phyloP scores from a whole-genome alignment of 1,140 invertebrate species.

The Drosophila nebulosa region DNA sequence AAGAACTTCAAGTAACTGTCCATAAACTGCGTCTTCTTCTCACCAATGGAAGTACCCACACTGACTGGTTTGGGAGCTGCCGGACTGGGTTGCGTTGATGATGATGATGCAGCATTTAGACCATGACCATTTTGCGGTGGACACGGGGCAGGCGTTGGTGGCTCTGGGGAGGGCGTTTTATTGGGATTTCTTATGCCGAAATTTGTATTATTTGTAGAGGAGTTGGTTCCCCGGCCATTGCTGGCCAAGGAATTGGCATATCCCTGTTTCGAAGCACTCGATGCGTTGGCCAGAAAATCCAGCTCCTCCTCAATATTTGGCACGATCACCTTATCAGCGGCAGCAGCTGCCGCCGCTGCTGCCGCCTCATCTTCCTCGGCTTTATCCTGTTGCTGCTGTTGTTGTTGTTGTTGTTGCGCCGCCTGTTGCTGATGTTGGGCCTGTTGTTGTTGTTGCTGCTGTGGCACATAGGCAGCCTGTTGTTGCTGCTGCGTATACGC shows the following conservation, averaged over 20 bases:
- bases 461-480: constrained; percentile 75
- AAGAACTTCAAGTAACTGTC: constrained; percentile 92
- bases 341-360: constrained; percentile 84
- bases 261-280: constrained; percentile 80
- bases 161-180: constrained; percentile 67
- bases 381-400: constrained; percentile 64
- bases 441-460: constrained; percentile 80
- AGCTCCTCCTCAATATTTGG: constrained; percentile 93
- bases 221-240: constrained; percentile 66
- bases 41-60: constrained; percentile 82
- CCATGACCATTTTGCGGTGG: constrained; percentile 54
- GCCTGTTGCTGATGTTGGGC: constrained; percentile 79
- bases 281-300: constrained; percentile 87
- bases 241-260: constrained; percentile 81
- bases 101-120: constrained; percentile 4
- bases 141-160: constrained; percentile 33
- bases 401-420: constrained; percentile 82
- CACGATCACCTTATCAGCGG: constrained; percentile 89
- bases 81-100: constrained; percentile 16
- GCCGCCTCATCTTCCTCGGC: constrained; percentile 84
- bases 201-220: constrained; percentile 71
- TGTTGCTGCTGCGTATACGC: constrained; percentile 80
- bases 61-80: constrained; percentile 82
- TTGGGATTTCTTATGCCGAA: constrained; percentile 78
- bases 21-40: constrained; percentile 89